phyloP scores from a whole-genome alignment of 2,797 vertebrate genomes.

The Gymnodraco acuticeps region DNA sequence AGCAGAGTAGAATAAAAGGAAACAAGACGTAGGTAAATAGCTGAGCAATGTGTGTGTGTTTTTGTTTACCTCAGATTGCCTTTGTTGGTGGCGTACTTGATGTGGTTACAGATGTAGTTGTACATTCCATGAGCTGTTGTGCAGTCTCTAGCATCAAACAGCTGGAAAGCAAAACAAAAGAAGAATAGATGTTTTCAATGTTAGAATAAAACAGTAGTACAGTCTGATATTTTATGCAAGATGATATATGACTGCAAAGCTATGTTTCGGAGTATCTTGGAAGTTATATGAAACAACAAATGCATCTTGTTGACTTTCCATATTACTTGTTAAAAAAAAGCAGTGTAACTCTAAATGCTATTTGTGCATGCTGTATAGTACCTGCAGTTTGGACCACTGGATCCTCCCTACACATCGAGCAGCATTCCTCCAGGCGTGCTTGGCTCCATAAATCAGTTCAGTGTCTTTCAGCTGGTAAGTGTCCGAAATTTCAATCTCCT shows the following conservation, averaged over 20 bases:
- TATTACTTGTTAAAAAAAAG: neutral
- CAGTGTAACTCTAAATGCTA: neutral
- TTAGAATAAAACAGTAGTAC: neutral
- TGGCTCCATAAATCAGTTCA: constrained; percentile 96
- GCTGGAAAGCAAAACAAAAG: constrained; percentile 77
- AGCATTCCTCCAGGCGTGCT: constrained; percentile 97
- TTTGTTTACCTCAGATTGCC: constrained; percentile 94
- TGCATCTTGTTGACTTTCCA: neutral
- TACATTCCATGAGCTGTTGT: constrained; percentile 98
- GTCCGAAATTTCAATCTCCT: constrained; percentile 91
- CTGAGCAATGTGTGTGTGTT: constrained; percentile 8
- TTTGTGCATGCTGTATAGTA: constrained; percentile 39
- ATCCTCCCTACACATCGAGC: constrained; percentile 96
- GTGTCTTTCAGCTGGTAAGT: constrained; percentile 97
- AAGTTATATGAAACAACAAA: neutral
- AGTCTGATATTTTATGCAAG: neutral
- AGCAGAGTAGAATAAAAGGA: constrained; percentile 20
- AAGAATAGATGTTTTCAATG: neutral
- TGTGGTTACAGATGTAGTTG: constrained; percentile 99
- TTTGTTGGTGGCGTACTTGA: constrained; percentile 99
- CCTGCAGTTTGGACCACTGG: constrained; percentile 99
- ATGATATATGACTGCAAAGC: neutral
- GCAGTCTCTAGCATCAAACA: constrained; percentile 98
- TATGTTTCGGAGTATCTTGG: neutral
- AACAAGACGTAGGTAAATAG: neutral